Base-by-base conservation (phyloP, 2,888 invertebrate species). In the Thereva unica region DNA sequence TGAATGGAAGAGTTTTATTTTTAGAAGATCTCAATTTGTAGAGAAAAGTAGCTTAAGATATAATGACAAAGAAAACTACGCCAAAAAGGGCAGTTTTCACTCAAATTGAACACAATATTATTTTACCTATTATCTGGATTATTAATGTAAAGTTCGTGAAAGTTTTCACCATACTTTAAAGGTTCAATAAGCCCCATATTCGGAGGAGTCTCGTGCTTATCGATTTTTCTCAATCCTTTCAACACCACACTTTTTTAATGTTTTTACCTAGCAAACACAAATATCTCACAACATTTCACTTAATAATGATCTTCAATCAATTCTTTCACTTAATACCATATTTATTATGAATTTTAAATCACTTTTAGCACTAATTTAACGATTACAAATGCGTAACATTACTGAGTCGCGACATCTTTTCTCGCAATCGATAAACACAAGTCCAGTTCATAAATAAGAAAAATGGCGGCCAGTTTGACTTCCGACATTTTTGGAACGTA, bases 111-210 rank as follows among this genome's bases (percentile, higher is more conserved):
- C n/a, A 10, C 8, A 5, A 5, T n/a, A 47, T 9, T 10, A 52
- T 49, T 34, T 53, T 67, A 72, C 72, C 71, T 68, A 76, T 76
- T 78, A 71, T 79, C 78, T 12, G 76, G 75, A 72, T 76, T 78
- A 72, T 76, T 77, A 6, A 80, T 79, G 67, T 79, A 81, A 59
- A 81, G 72, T 72, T 81, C 80, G 70, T 81, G 80, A 71, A 81
- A 81, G 73, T 81, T 75, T 74, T 78, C 81, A 59, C 81, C 81
- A 75, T 81, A 81, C 75, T 80, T 79, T 42, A 76, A 71, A 40
- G 81, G 80, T 75, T 80, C 78, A 59, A 80, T 73, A 68, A 80
- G 73, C 47, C 80, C 79, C 72, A 81, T 71, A 64, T 56, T 56
- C 9, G 7, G 7, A 10, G 4, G 5, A 38, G 50, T 9, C 44